Evolutionary conservation across 2,888 invertebrate genomes (phyloP), one percentile per base, ranked within the genome.

Genomic region (Pammene aurita): DNA sequence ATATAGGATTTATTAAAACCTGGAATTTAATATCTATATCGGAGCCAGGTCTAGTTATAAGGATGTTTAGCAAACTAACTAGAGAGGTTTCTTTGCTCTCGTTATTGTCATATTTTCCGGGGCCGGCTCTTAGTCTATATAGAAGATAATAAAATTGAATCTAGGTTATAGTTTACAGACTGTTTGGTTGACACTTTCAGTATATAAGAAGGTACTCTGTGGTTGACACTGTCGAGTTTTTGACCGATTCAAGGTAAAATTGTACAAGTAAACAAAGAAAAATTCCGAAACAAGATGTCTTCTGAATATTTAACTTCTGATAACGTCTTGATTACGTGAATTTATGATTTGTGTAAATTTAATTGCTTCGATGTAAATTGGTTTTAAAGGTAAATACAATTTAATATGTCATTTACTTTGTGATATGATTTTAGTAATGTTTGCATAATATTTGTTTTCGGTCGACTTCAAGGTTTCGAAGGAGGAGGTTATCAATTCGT

Each of bases 281-380:
- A 26, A 62, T 67, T 67, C 67, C 67, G 16, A 67, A 48, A 38
- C 42, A 66, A 42, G 48, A 48, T 50, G 56, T 56, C 55, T 62
- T 42, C 62, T 41, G 41, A 67, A 62, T 67, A 67, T 67, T 67
- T 67, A 56, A 16, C 56, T 50, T 26, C 48, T 18, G 67, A 67
- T 67, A 67, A 67, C 48, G 41, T 13, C 42, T 0, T 42, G 48
- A 62, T 67, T 55, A 26, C 48, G n/a, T 34, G 42, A 50, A 58
- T 68, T 64, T 68, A 58, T 58, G 50, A 58, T 64, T 48, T 64
- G 50, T 57, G 38, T 64, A 50, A 52, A 42, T 63, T 62, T 48
- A 55, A 67, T 67, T 56, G 50, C 14, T 42, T 62, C 35, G 44
- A 56, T 44, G 52, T 42, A 44, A 13, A 54, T 66, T 48, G 48